These are phyloP conservation scores for Hydrotaea diabolus DNA, from an alignment of 2,888 invertebrate species.

Conservation along the genomic window DNA sequence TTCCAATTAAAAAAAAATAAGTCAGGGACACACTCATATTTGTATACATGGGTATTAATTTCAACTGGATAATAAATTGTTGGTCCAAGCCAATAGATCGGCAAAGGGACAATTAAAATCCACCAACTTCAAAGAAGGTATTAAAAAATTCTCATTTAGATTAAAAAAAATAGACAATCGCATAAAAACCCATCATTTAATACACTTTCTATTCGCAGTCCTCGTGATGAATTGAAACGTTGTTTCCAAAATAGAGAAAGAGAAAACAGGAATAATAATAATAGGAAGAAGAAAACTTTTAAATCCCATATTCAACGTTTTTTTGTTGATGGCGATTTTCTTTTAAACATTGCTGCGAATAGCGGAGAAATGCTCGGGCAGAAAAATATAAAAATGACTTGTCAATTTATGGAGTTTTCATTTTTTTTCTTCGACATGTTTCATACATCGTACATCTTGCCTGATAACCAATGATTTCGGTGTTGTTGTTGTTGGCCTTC, in stretches of 20 bases:
- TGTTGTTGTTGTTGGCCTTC: too few relatives aligned
- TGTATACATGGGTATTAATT: not conserved
- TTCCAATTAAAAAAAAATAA: too few relatives aligned
- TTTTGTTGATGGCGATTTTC: not conserved
- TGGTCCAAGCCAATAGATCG: not conserved
- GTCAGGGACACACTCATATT: too few relatives aligned
- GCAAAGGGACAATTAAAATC: not conserved
- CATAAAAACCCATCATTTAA: not conserved
- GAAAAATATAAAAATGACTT: constrained; percentile 55
- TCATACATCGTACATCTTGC: constrained; percentile 33
- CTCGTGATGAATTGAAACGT: not conserved
- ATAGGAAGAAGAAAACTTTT: constrained; percentile 9
- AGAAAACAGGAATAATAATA: constrained; percentile 24
- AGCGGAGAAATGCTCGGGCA: not conserved
- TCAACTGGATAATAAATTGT: not conserved
- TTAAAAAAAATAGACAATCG: constrained; percentile 20
- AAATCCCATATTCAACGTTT: constrained; percentile 42
- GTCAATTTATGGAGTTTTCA: constrained; percentile 53
- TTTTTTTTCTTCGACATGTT: constrained; percentile 54
- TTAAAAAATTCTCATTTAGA: constrained; percentile 62
- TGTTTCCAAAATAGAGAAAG: constrained; percentile 23
- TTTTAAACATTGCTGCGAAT: not conserved
- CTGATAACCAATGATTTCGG: constrained; percentile 45
- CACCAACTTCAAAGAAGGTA: constrained; percentile 51
- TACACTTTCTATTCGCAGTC: not conserved